Base-by-base conservation (phyloP, 2,888 invertebrate species). In the Macrosiphum euphorbiae region DNA sequence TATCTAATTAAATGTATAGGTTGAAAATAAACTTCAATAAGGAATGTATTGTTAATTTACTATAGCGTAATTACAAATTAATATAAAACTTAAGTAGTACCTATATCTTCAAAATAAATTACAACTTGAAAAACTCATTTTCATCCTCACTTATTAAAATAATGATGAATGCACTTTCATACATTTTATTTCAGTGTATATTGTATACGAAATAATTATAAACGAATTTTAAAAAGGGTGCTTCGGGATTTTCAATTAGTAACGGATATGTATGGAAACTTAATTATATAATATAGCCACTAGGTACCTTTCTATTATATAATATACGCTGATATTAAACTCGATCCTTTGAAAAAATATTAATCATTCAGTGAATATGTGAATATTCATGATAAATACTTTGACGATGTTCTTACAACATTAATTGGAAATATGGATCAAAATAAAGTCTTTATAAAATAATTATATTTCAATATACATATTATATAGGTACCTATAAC, bases 321-420 rank as follows among this genome's bases (percentile, higher is more conserved):
- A 58, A 26, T 58, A 58, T 61, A 61, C 28, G 28, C n/a, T 28
- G n/a, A 67, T 67, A 67, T n/a, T 67, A 67, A n/a, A 67, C 4
- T n/a, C 67, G 16, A 67, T n/a, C 67, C 67, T 67, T 67, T 67
- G 67, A 67, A 67, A n/a, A 67, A 67, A n/a, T 67, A 67, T n/a
- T 67, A n/a, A 67, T 67, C n/a, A 67, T 67, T 67, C 67, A 67
- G 20, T 67, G 67, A 67, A 35, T 67, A 67, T 67, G 20, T 67
- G 67, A 67, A 35, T 67, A 67, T 67, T 35, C 20, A 20, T 67
- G 67, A 67, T 67, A 35, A 67, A 35, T 67, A 67, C 20, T n/a
- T 67, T 67, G 67, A 67, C 67, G 35, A 16, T 16, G 35, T 67
- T 35, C 67, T 67, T 67, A 67, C 67, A 67, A 67, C 67, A 7